phyloP scores from a whole-genome alignment of 2,797 vertebrate species.

The Enteromius mattozi region DNA sequence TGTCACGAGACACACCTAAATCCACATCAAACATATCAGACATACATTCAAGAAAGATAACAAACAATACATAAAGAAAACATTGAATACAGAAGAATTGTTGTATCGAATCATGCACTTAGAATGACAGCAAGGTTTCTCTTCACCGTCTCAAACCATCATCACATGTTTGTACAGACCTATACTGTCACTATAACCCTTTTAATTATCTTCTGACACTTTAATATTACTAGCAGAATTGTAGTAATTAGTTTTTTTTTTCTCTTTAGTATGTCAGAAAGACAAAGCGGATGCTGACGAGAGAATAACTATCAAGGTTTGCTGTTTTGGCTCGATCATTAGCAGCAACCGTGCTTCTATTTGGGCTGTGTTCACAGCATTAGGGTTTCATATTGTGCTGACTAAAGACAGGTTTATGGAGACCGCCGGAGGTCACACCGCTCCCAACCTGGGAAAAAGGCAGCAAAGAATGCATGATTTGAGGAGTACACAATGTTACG shows the following conservation, averaged over 20 bases:
- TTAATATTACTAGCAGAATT: neutral
- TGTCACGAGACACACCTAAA: neutral
- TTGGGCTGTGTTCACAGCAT: neutral
- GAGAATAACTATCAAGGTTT: neutral
- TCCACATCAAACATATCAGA: neutral
- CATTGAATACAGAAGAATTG: neutral
- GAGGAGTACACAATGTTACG: neutral
- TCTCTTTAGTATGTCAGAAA: neutral
- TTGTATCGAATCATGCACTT: neutral
- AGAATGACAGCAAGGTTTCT: neutral
- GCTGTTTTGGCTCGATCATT: neutral
- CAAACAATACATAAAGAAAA: constrained; percentile 37
- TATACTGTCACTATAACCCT: neutral
- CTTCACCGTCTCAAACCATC: neutral
- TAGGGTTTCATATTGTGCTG: constrained; percentile 18
- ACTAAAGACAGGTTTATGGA: neutral
- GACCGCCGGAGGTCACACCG: neutral
- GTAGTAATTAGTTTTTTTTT: neutral
- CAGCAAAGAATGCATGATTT: neutral
- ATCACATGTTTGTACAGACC: neutral
- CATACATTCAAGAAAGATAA: constrained; percentile 47
- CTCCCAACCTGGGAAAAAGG: neutral
- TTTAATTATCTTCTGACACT: neutral
- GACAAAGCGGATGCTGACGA: neutral
- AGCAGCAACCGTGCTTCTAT: neutral